phyloP scores from a whole-genome alignment of 2,113 vertebrate species.

The Puffinus mauretanicus region DNA sequence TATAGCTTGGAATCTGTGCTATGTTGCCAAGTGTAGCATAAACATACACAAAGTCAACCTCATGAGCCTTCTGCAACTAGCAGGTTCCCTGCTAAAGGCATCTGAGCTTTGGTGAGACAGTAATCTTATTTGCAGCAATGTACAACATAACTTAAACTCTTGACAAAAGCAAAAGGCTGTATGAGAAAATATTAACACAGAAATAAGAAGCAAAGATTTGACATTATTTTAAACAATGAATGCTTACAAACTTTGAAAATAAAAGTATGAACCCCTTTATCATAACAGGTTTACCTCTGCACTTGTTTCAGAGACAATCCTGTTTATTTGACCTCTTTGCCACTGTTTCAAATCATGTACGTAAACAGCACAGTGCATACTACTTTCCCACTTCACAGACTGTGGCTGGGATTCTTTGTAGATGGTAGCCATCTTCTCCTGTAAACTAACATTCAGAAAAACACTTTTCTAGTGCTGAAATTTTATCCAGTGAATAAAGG shows the following conservation, averaged over 20 bases:
- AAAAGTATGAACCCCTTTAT: background rate
- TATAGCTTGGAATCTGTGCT: background rate
- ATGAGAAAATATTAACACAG: background rate
- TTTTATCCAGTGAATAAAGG: background rate
- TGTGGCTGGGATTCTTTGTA: slow-evolving; percentile 72
- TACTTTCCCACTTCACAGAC: slow-evolving; percentile 75
- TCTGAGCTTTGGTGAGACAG: background rate
- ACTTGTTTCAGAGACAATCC: slow-evolving; percentile 65
- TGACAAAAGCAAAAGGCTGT: background rate
- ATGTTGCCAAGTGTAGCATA: background rate
- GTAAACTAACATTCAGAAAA: slow-evolving; percentile 74
- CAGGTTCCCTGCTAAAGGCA: background rate
- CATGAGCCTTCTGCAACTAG: background rate
- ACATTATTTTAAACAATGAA: background rate
- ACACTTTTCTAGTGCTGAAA: background rate
- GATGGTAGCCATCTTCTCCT: slow-evolving; percentile 75
- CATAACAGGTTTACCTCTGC: slow-evolving; percentile 76
- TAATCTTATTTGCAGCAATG: background rate
- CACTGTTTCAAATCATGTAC: slow-evolving; percentile 76
- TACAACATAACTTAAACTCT: background rate
- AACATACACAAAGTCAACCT: background rate
- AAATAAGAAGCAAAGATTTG: background rate
- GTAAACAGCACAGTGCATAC: slow-evolving; percentile 84
- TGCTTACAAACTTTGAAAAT: background rate
- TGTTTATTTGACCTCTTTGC: slow-evolving; percentile 83